Evolutionary conservation across 1,140 invertebrate species (phyloP).

Genomic region (Proales similis): DNA sequence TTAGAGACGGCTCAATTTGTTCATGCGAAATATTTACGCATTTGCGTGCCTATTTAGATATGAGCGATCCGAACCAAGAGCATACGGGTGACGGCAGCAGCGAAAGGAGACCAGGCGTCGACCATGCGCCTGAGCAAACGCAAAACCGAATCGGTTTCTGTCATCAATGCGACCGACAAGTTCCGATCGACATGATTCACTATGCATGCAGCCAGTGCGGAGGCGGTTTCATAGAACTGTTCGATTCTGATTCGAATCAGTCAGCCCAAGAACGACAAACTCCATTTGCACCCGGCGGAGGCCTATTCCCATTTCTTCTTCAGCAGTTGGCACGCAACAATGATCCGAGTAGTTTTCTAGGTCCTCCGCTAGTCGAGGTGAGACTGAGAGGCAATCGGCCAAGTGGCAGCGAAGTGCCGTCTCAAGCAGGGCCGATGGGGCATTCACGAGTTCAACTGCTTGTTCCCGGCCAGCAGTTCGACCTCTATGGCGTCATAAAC

Average conservation of each 20-base stretch:
- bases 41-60: no score
- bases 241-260: not conserved
- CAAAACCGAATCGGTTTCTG: not conserved
- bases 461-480: conserved; percentile 29
- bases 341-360: not conserved
- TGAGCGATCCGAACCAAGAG: no score
- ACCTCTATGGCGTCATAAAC: conserved; percentile 33
- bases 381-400: not conserved
- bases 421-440: not conserved
- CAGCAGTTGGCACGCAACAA: not conserved
- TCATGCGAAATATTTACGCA: no score
- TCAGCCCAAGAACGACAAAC: not conserved
- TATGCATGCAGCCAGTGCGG: conserved; percentile 16
- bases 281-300: not conserved
- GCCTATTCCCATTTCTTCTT: not conserved
- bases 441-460: conserved; percentile 11
- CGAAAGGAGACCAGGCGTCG: not conserved
- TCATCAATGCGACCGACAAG: conserved; percentile 37
- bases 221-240: conserved; percentile 36
- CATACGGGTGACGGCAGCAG: no score
- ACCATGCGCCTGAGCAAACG: not conserved
- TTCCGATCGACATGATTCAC: not conserved
- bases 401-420: not conserved
- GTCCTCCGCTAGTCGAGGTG: not conserved
- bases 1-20: no score